Conservation (phyloP, 2,888 invertebrate species). For the Meteorus colon region DNA sequence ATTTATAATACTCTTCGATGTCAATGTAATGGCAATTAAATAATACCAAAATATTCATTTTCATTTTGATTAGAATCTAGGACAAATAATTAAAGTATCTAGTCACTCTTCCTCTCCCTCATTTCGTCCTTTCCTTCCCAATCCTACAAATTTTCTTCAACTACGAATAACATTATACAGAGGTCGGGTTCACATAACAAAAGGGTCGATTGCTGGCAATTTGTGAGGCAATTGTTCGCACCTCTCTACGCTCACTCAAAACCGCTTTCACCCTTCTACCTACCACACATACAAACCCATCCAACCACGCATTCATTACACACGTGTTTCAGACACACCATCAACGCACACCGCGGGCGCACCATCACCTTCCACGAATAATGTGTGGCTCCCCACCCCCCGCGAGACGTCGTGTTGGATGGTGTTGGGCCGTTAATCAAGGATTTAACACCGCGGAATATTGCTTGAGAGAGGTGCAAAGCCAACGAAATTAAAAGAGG, state of each 20-base stretch:
- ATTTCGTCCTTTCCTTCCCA: background rate
- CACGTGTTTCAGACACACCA: background rate
- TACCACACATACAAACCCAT: conserved; percentile 1
- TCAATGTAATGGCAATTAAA: too few species aligned
- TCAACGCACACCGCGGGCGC: conserved; percentile 11
- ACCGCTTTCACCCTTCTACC: background rate
- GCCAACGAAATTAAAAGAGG: background rate
- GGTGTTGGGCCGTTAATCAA: conserved; percentile 40
- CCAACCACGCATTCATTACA: background rate
- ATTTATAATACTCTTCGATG: too few species aligned
- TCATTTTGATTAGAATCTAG: too few species aligned
- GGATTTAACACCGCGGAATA: conserved; percentile 38
- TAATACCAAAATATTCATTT: too few species aligned
- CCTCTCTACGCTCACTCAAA: conserved; percentile 16
- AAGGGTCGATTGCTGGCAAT: conserved; percentile 27
- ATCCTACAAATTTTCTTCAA: background rate
- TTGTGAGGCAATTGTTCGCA: conserved; percentile 44
- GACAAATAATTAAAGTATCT: too few species aligned
- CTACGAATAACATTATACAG: background rate
- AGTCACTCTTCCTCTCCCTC: background rate
- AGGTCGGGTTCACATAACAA: conserved; percentile 4
- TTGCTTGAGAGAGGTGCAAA: background rate
- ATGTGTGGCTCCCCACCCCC: background rate
- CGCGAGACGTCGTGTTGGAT: conserved; percentile 4
- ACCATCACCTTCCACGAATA: conserved; percentile 23